Evolutionary conservation across 1,140 invertebrate species (phyloP), one percentile per base, ranked within the genome.

Genomic region (Drosophila bocki): DNA sequence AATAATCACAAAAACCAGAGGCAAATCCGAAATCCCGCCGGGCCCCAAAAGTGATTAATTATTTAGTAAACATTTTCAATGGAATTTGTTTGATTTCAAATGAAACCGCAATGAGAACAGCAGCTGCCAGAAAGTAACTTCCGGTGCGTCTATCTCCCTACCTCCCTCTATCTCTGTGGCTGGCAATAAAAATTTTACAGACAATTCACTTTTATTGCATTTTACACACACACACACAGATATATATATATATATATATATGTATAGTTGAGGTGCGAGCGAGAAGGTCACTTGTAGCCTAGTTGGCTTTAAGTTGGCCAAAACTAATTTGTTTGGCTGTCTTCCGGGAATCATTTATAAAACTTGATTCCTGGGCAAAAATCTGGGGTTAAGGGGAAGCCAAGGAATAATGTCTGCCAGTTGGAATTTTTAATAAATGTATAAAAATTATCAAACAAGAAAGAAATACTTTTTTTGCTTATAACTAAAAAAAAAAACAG

Each of bases 161-260:
- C 26, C 13, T n/a, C 13, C 19, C 7, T 7, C 9, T 13, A 1
- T 62, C 39, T 59, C 71, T 60, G 62, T 39, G 62, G 53, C 17
- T 26, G 41, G 60, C 70, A 85, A 72, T 82, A 75, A 62, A 82
- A 86, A 75, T 81, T 79, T 72, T 65, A 79, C 65, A 82, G 78
- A 75, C 83, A 86, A 86, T 86, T 85, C 79, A 53, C 60, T 82
- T 86, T 82, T 80, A 86, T 86, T 75, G 75, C 75, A 63, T 45
- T 54, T 70, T 44, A 32, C 44, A 67, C 37, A 44, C 2, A 58
- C n/a, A 62, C 33, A 42, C 15, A 47, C 13, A 44, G 11, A 19
- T 12, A 19, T 1, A 12, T 13, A 45, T 3, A 45, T 22, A 45
- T 12, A 19, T 11, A 22, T n/a, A n/a, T n/a, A n/a, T n/a, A n/a